Base-by-base conservation (phyloP, 1,140 invertebrate species). In the Drosophila truncata region DNA sequence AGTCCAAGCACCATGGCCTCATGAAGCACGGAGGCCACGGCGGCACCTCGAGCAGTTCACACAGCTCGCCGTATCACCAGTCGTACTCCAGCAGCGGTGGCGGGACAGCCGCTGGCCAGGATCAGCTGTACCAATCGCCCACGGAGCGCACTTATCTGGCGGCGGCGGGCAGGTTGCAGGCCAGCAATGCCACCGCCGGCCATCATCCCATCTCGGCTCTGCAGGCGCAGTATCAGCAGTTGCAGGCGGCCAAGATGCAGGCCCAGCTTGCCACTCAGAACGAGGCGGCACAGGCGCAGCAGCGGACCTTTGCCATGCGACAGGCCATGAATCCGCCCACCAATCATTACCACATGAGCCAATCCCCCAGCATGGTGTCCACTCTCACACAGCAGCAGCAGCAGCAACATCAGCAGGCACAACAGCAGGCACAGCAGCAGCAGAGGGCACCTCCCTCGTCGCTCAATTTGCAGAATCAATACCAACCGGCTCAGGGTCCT, bases 211-310 rank as follows among this genome's bases (percentile, higher is more conserved):
- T 93, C 2, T 93, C 92, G 49, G 82, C 94, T 27, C 91, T 94
- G 78, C 94, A 94, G 82, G 82, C 93, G 10, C 93, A 93, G 61
- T 94, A 94, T 79, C 93, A 94, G 49, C 94, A 95, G 84, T 90
- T 95, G 66, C 94, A 95, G 80, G 94, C 95, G 80, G 94, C 94
- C 93, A 95, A 95, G 84, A 90, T 95, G 77, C 94, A 95, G 67
- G 94, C 94, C 31, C 94, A 95, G 73, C 77, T 95, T 61, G 94
- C 94, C 66, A 95, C 94, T 66, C 94, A 95, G 70, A 95, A 93
- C 73, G 94, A 95, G 73, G 94, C 94, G 27, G 93, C 94, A 62
- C 94, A 94, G 90, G 94, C 94, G 73, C 94, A 95, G 76, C 94
- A 95, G 65, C 94, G 94, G 70, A 95, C 94, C 35, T 95, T 95